Base-by-base conservation (phyloP, 2,888 invertebrate genomes). In the Selenia dentaria region DNA sequence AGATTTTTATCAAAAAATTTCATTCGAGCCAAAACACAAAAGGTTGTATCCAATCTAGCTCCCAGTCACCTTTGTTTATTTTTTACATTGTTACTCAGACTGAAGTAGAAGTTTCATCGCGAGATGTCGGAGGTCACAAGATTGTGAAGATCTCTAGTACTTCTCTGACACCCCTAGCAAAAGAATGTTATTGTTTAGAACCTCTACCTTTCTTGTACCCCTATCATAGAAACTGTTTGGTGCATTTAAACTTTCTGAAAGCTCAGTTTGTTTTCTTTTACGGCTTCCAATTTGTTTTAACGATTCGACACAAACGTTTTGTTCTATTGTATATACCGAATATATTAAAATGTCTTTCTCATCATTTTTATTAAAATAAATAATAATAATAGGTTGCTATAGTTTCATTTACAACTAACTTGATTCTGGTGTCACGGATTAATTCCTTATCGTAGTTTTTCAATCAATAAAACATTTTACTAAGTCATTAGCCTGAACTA, bases 51-150 rank as follows among this genome's bases (percentile, higher is more conserved):
- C 6, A 11, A 12, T 11, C 20, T 28, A 28, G 37, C 26, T 33
- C 13, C 20, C 6, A 31, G 9, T 34, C 8, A 14, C 9, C 18
- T 32, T 46, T 47, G 40, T 40, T 27, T 35, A 29, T 33, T 10
- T 27, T 35, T 27, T 36, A 36, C 46, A 47, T 41, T 36, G 46
- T 47, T 41, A 45, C 38, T n/a, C 26, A 18, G 14, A 28, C 14
- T 33, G 20, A 12, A 38, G 43, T n/a, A 22, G 39, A 35, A 28
- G 35, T 46, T 39, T 35, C 40, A 47, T 41, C 35, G 20, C 40
- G 32, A 40, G 36, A 45, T 38, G 38, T 24, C 45, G 24, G 28
- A 45, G 45, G 35, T 47, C 40, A 36, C 40, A 36, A 36, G 26
- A 40, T 40, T 40, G 40, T 41, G 12, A 36, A 47, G 40, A 32